phyloP scores from a whole-genome alignment of 2,797 vertebrate genomes.

The Otolemur crassicaudatus region DNA sequence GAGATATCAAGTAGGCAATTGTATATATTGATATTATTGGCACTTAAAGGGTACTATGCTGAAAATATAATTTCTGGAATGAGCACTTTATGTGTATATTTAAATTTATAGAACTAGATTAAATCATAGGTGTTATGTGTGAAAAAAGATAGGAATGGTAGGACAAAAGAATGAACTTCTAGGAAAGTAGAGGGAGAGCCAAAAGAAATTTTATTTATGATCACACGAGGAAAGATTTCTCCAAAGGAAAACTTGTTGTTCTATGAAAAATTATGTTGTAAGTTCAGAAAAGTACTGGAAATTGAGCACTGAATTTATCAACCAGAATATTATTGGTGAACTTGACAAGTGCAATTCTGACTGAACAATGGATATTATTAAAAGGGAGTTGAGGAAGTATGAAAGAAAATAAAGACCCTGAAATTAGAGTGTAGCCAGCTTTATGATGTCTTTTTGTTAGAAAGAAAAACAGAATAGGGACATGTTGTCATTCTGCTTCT shows the following conservation, averaged over 20 bases:
- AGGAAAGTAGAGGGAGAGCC: background rate
- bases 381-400: background rate
- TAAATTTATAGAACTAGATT: background rate
- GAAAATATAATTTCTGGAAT: background rate
- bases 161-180: background rate
- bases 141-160: background rate
- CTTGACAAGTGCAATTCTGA: background rate
- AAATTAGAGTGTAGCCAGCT: background rate
- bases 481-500: background rate
- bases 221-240: background rate
- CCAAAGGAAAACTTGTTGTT: background rate
- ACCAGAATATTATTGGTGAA: background rate
- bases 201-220: background rate
- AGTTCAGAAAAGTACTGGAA: background rate
- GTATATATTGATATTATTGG: background rate
- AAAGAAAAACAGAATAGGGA: background rate
- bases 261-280: background rate
- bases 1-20: background rate
- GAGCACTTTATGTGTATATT: background rate
- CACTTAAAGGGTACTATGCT: background rate
- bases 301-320: background rate
- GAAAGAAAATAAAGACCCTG: background rate
- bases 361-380: background rate
- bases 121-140: background rate
- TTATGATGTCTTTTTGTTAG: background rate